Evolutionary conservation across 2,113 vertebrate species (phyloP), one percentile per base, ranked within the genome.

Genomic region (Paraplagusia blochii): DNA sequence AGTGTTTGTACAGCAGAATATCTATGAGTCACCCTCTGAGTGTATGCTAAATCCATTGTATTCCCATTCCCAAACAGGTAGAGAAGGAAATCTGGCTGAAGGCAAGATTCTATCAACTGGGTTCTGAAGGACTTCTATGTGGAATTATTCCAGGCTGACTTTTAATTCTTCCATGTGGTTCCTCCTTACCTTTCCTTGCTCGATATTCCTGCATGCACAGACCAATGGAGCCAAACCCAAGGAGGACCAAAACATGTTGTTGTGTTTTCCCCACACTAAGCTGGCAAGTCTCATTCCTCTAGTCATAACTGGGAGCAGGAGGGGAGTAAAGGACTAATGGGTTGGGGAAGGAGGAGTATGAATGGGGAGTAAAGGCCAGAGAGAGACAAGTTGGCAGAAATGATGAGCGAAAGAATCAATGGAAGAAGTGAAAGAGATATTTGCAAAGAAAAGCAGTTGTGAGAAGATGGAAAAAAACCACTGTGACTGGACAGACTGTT

Each of bases 41-140:
- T 15, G n/a, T 7, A 14, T 6, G 8, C 7, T n/a, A 14, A 43
- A 43, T 45, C 33, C 11, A 8, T 53, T 33, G 53, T 19, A 22
- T 42, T 49, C 16, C 7, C 8, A 13, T 11, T 70, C 19, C 12
- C 12, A 13, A 11, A 40, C 72, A 91, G 90, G 83, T 2, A 88
- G 81, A 42, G 89, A 89, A 36, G 78, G 74, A 18, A 64, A 40
- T n/a, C 58, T 80, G 3, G 62, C 63, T 6, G 88, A 87, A 34
- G 61, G 65, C 50, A 82, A 69, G 63, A 74, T 89, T 17, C 86
- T 82, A 58, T 91, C 90, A 2, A 91, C 89, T 2, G 90, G 90
- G 46, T 90, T 91, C 81, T 91, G 80, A 91, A 11, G 12, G 42
- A 43, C n/a, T 43, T 22, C 2, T 38, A 39, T 39, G 53, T 11